A percentile compares a stretch with the other conserved stretches of the same genome.
Evolutionary conservation across 2,888 invertebrate species (phyloP).

Genomic region (Drosophila formosana): DNA sequence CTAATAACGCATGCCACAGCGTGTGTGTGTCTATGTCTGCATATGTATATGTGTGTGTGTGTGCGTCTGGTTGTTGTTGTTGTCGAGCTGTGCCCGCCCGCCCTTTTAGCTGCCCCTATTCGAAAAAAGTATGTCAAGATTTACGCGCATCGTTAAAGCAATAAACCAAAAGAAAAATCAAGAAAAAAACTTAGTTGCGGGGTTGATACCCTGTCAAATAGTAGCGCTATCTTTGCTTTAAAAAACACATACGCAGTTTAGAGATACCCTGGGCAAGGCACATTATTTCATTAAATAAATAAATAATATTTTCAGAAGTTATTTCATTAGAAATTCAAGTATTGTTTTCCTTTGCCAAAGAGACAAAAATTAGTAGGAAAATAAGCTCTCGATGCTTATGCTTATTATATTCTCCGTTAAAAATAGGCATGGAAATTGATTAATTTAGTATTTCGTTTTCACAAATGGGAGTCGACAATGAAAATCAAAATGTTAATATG

Average conservation of each 20-base stretch:
- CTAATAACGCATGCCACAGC: constrained; percentile 30
- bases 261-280: not conserved
- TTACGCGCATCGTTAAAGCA: constrained; percentile 76
- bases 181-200: not conserved
- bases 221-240: not conserved
- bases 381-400: too few relatives aligned
- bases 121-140: constrained; percentile 75
- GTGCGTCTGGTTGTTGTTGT: not conserved
- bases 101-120: constrained; percentile 32
- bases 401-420: too few relatives aligned
- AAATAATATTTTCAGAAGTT: too few relatives aligned
- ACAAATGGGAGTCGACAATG: too few relatives aligned
- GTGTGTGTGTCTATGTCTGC: not conserved
- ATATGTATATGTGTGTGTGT: constrained; percentile 1
- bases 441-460: too few relatives aligned
- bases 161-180: constrained; percentile 46
- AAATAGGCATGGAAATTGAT: too few relatives aligned
- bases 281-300: too few relatives aligned
- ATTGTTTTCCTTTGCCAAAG: too few relatives aligned
- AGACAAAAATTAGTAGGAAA: too few relatives aligned
- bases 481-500: too few relatives aligned
- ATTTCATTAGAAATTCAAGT: too few relatives aligned
- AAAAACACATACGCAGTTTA: not conserved
- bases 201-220: constrained; percentile 31
- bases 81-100: constrained; percentile 12